A percentile compares a stretch with the other conserved stretches of the same genome.
Conservation (phyloP, 64 coral and sea anemone species). For the Stylophora pistillata region DNA sequence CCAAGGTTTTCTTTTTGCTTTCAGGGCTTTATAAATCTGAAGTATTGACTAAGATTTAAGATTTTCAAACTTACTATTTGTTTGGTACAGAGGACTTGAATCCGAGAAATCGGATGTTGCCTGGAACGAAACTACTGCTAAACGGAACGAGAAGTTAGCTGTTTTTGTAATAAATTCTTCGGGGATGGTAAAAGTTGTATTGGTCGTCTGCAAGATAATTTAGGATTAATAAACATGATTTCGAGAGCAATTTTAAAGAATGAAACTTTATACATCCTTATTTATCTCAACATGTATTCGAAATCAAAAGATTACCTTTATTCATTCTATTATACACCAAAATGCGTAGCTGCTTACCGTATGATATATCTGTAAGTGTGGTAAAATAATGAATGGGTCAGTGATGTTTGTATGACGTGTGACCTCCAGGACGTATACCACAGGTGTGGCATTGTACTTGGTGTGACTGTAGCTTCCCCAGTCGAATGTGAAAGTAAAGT, state of each 20-base stretch:
- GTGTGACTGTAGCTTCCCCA: constrained; percentile 15
- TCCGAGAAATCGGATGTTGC: constrained; percentile 46
- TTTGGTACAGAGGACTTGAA: constrained; percentile 44
- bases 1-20: no score
- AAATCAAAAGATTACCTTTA: no score
- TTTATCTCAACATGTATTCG: no score
- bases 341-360: not conserved
- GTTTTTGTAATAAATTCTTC: constrained; percentile 33
- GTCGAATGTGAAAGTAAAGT: constrained; percentile 25
- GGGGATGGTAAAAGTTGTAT: constrained; percentile 15
- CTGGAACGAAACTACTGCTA: constrained; percentile 15
- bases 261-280: no score
- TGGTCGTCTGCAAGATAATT: constrained; percentile 3
- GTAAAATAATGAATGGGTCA: constrained; percentile 42
- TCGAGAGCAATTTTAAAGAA: no score
- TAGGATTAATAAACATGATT: not conserved
- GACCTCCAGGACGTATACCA: constrained; percentile 39
- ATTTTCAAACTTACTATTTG: constrained; percentile 46
- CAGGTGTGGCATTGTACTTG: not conserved
- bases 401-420: constrained; percentile 6
- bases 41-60: not conserved
- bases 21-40: no score
- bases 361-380: constrained; percentile 40
- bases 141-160: constrained; percentile 43
- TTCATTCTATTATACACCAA: not conserved